Conservation (phyloP, 2,888 invertebrate genomes). For the Congeria kusceri region DNA sequence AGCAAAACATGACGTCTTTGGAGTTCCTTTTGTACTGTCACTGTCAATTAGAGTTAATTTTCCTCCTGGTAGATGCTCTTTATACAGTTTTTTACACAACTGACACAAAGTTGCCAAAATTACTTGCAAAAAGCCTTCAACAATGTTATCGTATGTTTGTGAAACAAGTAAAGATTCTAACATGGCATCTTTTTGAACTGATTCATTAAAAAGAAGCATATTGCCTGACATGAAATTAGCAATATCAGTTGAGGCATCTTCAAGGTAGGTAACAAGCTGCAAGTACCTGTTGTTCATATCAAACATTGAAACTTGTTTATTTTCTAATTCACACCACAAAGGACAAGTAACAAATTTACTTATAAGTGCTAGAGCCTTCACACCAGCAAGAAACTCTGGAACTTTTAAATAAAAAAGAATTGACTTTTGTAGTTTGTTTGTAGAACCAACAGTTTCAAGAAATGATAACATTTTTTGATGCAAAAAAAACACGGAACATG, state of each 20-base stretch:
- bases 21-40: constrained; percentile 13
- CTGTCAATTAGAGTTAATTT: constrained; percentile 9
- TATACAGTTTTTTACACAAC: constrained; percentile 22
- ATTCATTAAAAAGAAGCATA: not conserved
- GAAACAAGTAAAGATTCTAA: not conserved
- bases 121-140: constrained; percentile 29
- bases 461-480: no score
- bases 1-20: constrained; percentile 51
- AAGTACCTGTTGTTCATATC: constrained; percentile 30
- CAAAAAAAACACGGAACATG: constrained; percentile 22
- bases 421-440: no score
- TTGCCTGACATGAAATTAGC: constrained; percentile 13
- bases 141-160: constrained; percentile 19
- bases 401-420: no score
- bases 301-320: constrained; percentile 22
- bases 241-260: constrained; percentile 2
- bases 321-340: constrained; percentile 35
- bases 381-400: no score
- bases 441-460: no score
- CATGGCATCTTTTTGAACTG: not conserved
- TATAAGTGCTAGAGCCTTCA: constrained; percentile 62
- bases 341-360: constrained; percentile 31
- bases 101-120: constrained; percentile 23
- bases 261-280: constrained; percentile 16
- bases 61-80: constrained; percentile 29